phyloP scores from a whole-genome alignment of 2,888 invertebrate species.

The Eristalis intricaria region DNA sequence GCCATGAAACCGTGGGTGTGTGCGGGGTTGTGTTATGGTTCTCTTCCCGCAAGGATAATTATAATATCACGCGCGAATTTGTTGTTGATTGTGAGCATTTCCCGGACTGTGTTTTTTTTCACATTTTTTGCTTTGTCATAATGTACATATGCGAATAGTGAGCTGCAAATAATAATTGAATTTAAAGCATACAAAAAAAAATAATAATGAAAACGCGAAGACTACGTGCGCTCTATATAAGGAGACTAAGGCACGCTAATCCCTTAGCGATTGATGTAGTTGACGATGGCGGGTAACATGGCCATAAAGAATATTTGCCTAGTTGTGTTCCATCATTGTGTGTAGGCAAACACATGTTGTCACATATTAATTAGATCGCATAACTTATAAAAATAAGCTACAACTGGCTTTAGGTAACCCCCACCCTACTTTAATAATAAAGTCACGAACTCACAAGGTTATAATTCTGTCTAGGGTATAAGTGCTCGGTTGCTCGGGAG shows the following conservation, averaged over 20 bases:
- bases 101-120: constrained; percentile 21
- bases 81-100: constrained; percentile 61
- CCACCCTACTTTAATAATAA: constrained; percentile 21
- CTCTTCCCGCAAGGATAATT: constrained; percentile 35
- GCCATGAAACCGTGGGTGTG: constrained; percentile 14
- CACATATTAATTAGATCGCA: constrained; percentile 64
- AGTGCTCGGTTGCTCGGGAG: neutral
- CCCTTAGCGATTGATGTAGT: constrained; percentile 62
- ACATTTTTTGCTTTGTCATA: constrained; percentile 26
- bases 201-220: neutral
- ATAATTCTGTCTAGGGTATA: constrained; percentile 24
- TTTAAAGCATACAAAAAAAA: constrained; percentile 16
- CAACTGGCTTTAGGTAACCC: constrained; percentile 19
- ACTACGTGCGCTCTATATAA: neutral
- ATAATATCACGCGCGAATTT: constrained; percentile 36
- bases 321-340: constrained; percentile 33
- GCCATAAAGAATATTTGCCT: constrained; percentile 48
- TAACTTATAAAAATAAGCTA: constrained; percentile 47
- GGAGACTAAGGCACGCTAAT: constrained; percentile 58
- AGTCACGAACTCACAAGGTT: constrained; percentile 59
- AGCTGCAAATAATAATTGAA: constrained; percentile 55
- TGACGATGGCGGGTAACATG: constrained; percentile 47
- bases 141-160: constrained; percentile 16
- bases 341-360: constrained; percentile 61
- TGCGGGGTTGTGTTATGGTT: constrained; percentile 2